phyloP scores from a whole-genome alignment of 2,113 vertebrate genomes.

The Alexandromys fortis region DNA sequence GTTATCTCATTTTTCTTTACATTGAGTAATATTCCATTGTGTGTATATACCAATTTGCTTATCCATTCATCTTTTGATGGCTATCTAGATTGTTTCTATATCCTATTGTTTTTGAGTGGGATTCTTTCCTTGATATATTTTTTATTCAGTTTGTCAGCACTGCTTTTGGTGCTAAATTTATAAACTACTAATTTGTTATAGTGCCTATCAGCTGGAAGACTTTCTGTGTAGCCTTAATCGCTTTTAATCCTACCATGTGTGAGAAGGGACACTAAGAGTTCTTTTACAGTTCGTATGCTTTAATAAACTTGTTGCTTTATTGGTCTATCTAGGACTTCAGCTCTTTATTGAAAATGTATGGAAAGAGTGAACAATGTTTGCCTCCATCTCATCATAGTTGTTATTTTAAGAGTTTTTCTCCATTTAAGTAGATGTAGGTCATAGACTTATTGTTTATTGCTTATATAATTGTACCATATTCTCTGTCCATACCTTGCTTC shows the following conservation, averaged over 20 bases:
- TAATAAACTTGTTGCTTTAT: not conserved
- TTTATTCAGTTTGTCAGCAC: not conserved
- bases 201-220: not conserved
- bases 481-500: not conserved
- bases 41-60: not conserved
- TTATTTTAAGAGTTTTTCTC: not conserved
- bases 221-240: not conserved
- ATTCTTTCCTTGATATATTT: not conserved
- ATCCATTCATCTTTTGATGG: not conserved
- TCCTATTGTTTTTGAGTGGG: not conserved
- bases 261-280: not conserved
- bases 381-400: not conserved
- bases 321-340: not conserved
- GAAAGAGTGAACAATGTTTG: not conserved
- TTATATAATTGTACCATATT: not conserved
- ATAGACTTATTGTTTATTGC: not conserved
- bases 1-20: not conserved
- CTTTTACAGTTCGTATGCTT: not conserved
- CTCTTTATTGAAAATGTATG: not conserved
- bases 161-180: not conserved
- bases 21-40: not conserved
- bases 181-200: not conserved
- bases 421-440: not conserved
- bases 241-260: not conserved
- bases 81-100: not conserved